Percentiles rank a stretch among this genome's conserved stretches.
phyloP scores from a whole-genome alignment of 1,140 invertebrate genomes.

The Magallana gigas region DNA sequence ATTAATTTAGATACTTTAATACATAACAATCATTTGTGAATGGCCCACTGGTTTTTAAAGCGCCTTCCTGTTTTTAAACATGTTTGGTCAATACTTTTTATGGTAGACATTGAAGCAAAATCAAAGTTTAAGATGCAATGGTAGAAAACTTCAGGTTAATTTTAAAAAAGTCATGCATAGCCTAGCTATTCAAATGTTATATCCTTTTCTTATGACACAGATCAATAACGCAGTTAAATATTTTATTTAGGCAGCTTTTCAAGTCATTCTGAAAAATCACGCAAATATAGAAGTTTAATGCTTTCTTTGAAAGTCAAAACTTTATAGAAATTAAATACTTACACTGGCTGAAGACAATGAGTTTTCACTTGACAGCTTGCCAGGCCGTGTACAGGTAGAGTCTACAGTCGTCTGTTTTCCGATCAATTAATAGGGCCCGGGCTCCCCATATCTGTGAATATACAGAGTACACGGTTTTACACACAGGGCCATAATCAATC shows the following conservation, averaged over 20 bases:
- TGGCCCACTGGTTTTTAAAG: slow-evolving; percentile 11
- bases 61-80: not conserved
- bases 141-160: not conserved
- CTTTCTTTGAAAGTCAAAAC: not conserved
- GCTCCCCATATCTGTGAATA: not conserved
- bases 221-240: not conserved
- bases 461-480: not conserved
- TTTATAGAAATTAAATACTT: slow-evolving; percentile 12
- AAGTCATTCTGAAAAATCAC: not conserved
- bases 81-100: not conserved
- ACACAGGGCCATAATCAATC: not conserved
- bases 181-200: too few species aligned
- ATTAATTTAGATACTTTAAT: slow-evolving; percentile 24
- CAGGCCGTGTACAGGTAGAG: not conserved
- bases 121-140: not conserved
- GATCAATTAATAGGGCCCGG: not conserved
- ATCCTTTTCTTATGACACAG: not conserved
- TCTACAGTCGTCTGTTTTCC: not conserved
- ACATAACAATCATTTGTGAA: not conserved
- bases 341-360: not conserved
- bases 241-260: not conserved
- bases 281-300: not conserved
- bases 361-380: slow-evolving; percentile 28
- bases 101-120: not conserved
- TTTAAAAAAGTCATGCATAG: too few species aligned